Percentiles rank a stretch among this genome's conserved stretches.
These are phyloP conservation scores for Ptychadena robeensis DNA, from an alignment of 2,797 vertebrate genomes.

Conservation along the genomic window DNA sequence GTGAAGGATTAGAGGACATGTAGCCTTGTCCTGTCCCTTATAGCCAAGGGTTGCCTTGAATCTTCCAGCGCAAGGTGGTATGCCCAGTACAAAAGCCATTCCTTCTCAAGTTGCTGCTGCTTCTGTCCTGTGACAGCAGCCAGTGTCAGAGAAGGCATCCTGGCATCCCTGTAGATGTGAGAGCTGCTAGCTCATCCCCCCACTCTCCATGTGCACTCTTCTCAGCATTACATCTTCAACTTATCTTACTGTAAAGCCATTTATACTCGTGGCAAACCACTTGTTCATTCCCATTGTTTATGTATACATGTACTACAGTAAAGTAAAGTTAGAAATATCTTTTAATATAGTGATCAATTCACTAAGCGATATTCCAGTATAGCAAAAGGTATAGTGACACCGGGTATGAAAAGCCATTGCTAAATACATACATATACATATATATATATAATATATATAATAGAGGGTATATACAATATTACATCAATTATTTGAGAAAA, in stretches of 20 bases:
- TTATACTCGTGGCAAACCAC: neutral
- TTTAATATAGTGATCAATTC: no score
- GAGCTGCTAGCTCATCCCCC: neutral
- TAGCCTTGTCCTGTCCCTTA: constrained; percentile 53
- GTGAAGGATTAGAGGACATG: constrained; percentile 47
- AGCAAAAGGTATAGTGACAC: no score
- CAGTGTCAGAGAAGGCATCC: neutral
- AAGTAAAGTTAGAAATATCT: no score
- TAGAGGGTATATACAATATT: no score
- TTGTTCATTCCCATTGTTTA: neutral
- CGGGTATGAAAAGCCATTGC: no score
- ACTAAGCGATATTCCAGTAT: no score
- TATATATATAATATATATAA: no score
- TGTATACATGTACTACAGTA: neutral
- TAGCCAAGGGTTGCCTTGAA: constrained; percentile 38
- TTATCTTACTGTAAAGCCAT: neutral
- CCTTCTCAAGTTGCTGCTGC: constrained; percentile 18
- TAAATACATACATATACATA: no score
- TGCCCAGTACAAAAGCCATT: constrained; percentile 37
- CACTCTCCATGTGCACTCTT: neutral
- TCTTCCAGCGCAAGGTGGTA: constrained; percentile 43
- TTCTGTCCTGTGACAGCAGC: constrained; percentile 1
- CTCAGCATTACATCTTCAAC: neutral
- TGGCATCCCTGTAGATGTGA: neutral
- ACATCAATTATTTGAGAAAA: no score